Conservation (phyloP, 2,888 invertebrate genomes). For the Arrhopalites spinosus region DNA sequence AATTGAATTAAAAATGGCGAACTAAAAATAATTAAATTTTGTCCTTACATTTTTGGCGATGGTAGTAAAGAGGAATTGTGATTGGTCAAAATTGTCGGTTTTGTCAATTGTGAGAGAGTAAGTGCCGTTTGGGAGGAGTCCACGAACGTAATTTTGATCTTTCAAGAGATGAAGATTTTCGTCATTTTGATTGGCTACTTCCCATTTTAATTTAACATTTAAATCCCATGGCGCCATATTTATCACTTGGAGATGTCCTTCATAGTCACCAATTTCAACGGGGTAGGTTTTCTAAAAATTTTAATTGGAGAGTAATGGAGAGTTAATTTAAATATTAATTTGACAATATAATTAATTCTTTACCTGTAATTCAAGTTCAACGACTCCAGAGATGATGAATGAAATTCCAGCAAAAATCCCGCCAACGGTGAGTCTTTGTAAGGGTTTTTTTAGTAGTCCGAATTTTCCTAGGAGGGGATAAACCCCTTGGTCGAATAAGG, state of each 20-base stretch:
- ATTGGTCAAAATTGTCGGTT: neutral
- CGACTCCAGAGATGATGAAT: constrained; percentile 63
- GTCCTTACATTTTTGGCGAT: neutral
- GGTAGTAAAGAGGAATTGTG: neutral
- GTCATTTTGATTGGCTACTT: too few relatives aligned
- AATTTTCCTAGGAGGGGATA: constrained; percentile 59
- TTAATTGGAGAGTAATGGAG: neutral
- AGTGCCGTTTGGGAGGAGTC: neutral
- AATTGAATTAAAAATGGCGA: too few relatives aligned
- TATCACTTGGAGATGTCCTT: constrained; percentile 66
- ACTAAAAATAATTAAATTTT: neutral
- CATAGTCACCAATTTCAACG: constrained; percentile 38
- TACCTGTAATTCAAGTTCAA: constrained; percentile 61
- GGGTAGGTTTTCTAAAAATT: constrained; percentile 55
- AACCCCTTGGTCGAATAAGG: constrained; percentile 60
- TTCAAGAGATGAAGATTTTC: too few relatives aligned
- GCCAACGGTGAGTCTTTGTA: constrained; percentile 63
- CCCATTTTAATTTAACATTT: too few relatives aligned
- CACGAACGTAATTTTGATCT: neutral
- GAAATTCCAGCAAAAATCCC: constrained; percentile 62
- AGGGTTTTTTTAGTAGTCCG: constrained; percentile 61
- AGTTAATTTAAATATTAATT: too few relatives aligned
- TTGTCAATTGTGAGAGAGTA: neutral
- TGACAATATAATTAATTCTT: too few relatives aligned
- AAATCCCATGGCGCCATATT: too few relatives aligned